Evolutionary conservation across 2,797 vertebrate species (phyloP), one percentile per base, ranked within the genome.

Genomic region (Otus scops): DNA sequence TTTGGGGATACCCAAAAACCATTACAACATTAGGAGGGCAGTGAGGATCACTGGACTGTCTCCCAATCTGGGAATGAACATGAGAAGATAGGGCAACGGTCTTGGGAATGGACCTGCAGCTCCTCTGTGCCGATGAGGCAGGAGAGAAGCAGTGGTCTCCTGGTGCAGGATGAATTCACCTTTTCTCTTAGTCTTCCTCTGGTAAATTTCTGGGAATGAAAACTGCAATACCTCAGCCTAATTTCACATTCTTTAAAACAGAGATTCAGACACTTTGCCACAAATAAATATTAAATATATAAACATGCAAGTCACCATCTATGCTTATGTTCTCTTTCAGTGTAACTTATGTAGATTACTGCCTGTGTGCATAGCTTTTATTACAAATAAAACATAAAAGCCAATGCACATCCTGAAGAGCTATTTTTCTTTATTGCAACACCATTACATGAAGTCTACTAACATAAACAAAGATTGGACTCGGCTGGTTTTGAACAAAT

Each of bases 391-490:
- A 96, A 93, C 53, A 95, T 77, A 85, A 95, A 96, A 92, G 77
- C 79, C 59, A 85, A 50, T 4, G 28, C 50, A 89, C 84, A 92
- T 76, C 78, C 92, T 85, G 57, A 89, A 88, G 68, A 94, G 75
- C 84, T 88, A 79, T 90, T 97, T 97, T 91, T 97, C 96, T 96
- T 94, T 96, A 97, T 96, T 96, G 94, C 93, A 80, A 80, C 78
- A 83, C 80, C 88, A 95, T 97, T 97, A 96, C 88, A 75, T 10
- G 61, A 91, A 94, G 82, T 83, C 85, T 93, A 67, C 90, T 92
- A 97, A 96, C 95, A 95, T 96, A 97, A 97, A 95, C 94, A 95
- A 95, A 97, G 95, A 96, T 97, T 95, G 95, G 95, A 92, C 87
- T 95, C 13, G 80, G 92, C 92, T 94, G 71, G 51, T 96, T 93